Base-by-base conservation (phyloP, 2,797 vertebrate genomes). In the Xenentodon cancila region DNA sequence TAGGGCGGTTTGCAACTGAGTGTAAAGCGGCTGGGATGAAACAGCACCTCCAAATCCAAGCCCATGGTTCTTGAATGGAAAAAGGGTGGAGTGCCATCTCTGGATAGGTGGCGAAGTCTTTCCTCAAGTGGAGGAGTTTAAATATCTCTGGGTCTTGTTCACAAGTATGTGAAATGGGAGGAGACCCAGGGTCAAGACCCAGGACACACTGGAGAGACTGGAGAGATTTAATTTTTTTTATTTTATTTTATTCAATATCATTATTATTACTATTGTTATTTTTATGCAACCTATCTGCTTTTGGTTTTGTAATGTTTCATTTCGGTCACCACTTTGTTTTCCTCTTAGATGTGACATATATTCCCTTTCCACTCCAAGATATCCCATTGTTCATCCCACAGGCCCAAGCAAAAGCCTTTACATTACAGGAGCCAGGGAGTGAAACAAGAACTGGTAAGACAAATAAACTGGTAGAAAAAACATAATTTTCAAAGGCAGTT, bases 371-470 rank as follows among this genome's bases (percentile, higher is more conserved):
- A 48, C 93, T 95, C 73, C 91, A 93, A 32, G 93, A 95, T 71
- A 89, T 94, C 44, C 91, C 93, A 59, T 90, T 92, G 64, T 86
- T 91, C 56, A 92, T 91, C 70, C 80, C 87, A 68, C 91, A 93
- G 44, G 88, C 84, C 22, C 68, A 91, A 47, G 71, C 89, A 68
- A 94, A 88, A 85, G 90, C 70, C 58, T 79, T n/a, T 54, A 57
- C 57, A 32, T 20, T 64, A 53, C 15, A 12, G 53, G 58, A 86
- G 1, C 59, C 85, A 73, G 80, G 88, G 5, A 85, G 86, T 4
- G 93, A 94, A 80, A 89, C 92, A 48, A 95, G 95, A 84, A 95
- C 84, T 95, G 97, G 97, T 98, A 37, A 30, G 48, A 54, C n/a
- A 18, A 16, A 15, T 55, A 34, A 4, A 52, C 25, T 37, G 34